Conservation (phyloP, 1,140 invertebrate species). For the Muscidifurax raptorellus region DNA sequence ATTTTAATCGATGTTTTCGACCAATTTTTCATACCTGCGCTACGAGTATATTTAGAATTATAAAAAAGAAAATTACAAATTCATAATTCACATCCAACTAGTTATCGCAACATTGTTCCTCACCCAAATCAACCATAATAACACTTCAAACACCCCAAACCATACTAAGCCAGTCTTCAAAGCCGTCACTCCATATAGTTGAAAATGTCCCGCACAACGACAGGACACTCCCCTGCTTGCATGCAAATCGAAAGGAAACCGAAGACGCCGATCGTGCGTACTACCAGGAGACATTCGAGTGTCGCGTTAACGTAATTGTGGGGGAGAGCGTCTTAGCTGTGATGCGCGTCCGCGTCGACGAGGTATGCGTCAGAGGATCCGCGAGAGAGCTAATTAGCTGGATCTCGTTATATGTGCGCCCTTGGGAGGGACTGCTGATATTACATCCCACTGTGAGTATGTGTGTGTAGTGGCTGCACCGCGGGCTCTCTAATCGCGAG, state of each 20-base stretch:
- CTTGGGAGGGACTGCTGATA: neutral
- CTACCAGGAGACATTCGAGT: neutral
- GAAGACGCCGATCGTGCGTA: neutral
- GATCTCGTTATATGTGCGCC: neutral
- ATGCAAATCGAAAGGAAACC: constrained; percentile 30
- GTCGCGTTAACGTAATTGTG: constrained; percentile 49
- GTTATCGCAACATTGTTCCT: too few relatives aligned
- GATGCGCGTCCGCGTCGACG: neutral
- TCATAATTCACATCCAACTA: too few relatives aligned
- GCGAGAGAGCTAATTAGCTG: constrained; percentile 25
- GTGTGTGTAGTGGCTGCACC: neutral
- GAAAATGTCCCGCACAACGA: too few relatives aligned
- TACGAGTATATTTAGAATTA: neutral
- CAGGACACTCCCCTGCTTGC: neutral
- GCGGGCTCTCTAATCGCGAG: constrained; percentile 15
- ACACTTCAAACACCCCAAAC: too few relatives aligned
- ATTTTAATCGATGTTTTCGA: neutral
- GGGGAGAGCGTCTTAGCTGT: neutral
- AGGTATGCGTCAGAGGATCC: neutral
- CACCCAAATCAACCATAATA: too few relatives aligned
- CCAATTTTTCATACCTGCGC: neutral
- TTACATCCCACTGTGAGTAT: constrained; percentile 11
- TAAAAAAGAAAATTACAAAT: too few relatives aligned
- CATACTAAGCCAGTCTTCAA: too few relatives aligned
- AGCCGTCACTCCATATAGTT: too few relatives aligned